Conservation (phyloP, 2,888 invertebrate species). For the Bellardia bayeri region DNA sequence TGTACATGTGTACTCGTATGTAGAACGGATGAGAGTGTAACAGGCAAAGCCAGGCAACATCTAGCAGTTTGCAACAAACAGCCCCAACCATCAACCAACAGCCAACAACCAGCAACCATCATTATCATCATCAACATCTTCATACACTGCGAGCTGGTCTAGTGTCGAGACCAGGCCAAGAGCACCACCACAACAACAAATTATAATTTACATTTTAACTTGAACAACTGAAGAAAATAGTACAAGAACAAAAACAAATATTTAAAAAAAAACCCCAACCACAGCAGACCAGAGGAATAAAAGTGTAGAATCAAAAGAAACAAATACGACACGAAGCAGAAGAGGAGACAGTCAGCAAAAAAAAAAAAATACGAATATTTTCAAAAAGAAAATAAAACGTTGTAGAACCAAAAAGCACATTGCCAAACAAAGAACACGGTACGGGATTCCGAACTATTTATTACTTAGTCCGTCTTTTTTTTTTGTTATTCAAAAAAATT, state of each 20-base stretch:
- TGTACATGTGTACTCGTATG: background rate
- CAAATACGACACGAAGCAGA: background rate
- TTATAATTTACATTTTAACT: slow-evolving; percentile 43
- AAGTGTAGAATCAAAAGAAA: slow-evolving; percentile 35
- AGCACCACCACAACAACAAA: slow-evolving; percentile 44
- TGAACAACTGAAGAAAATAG: slow-evolving; percentile 44
- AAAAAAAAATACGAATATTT: background rate
- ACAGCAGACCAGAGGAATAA: slow-evolving; percentile 8
- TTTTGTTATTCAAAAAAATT: slow-evolving; percentile 30
- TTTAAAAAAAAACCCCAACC: background rate
- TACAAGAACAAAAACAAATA: slow-evolving; percentile 31
- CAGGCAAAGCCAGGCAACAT: slow-evolving; percentile 25
- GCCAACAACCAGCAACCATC: background rate
- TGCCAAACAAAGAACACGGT: slow-evolving; percentile 54
- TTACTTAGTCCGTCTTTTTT: slow-evolving; percentile 32
- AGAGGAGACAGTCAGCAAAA: slow-evolving; percentile 22
- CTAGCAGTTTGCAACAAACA: background rate
- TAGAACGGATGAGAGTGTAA: slow-evolving; percentile 27
- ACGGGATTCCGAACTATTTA: slow-evolving; percentile 54
- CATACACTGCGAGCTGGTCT: slow-evolving; percentile 2
- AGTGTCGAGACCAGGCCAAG: slow-evolving; percentile 28
- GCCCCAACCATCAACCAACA: slow-evolving; percentile 24
- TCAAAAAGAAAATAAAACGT: background rate
- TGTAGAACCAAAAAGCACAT: slow-evolving; percentile 59
- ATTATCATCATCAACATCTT: background rate